These are phyloP conservation scores for Diorhabda sublineata DNA, from an alignment of 1,140 invertebrate genomes.

Conservation along the genomic window DNA sequence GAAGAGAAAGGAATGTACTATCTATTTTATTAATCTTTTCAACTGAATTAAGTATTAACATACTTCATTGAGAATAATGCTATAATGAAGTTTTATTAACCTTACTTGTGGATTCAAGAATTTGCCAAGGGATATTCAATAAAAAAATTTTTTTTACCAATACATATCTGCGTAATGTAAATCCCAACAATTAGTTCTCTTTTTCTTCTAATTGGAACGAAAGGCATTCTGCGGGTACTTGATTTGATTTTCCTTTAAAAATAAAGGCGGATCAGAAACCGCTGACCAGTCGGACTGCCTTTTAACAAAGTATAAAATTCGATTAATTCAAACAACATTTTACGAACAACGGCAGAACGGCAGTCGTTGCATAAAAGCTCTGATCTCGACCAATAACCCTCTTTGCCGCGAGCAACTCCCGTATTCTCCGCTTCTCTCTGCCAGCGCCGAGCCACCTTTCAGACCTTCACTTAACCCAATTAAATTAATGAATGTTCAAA, in stretches of 20 bases:
- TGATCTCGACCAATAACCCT: slow-evolving; percentile 31
- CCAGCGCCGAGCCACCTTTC: slow-evolving; percentile 15
- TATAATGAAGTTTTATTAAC: too few relatives aligned
- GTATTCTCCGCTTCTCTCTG: not conserved
- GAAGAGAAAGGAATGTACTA: too few relatives aligned
- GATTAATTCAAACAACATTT: slow-evolving; percentile 36
- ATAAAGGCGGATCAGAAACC: slow-evolving; percentile 28
- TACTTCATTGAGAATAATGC: too few relatives aligned
- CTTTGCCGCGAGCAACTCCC: slow-evolving; percentile 6
- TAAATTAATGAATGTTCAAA: slow-evolving; percentile 36
- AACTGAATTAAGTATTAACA: too few relatives aligned
- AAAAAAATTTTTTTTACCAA: not conserved
- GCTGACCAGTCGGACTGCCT: slow-evolving; percentile 32
- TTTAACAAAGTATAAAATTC: slow-evolving; percentile 38
- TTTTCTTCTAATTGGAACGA: slow-evolving; percentile 28
- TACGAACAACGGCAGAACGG: slow-evolving; percentile 26
- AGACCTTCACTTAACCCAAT: slow-evolving; percentile 36
- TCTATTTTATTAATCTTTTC: too few relatives aligned
- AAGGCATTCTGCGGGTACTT: slow-evolving; percentile 27
- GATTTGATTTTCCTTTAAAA: slow-evolving; percentile 35
- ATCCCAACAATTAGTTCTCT: not conserved
- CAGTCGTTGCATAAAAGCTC: slow-evolving; percentile 28
- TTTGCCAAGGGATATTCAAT: not conserved
- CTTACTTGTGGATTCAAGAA: too few relatives aligned
- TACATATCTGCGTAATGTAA: not conserved